These are phyloP conservation scores for Diachrysia chrysitis DNA, from an alignment of 2,888 invertebrate genomes.

Conservation along the genomic window DNA sequence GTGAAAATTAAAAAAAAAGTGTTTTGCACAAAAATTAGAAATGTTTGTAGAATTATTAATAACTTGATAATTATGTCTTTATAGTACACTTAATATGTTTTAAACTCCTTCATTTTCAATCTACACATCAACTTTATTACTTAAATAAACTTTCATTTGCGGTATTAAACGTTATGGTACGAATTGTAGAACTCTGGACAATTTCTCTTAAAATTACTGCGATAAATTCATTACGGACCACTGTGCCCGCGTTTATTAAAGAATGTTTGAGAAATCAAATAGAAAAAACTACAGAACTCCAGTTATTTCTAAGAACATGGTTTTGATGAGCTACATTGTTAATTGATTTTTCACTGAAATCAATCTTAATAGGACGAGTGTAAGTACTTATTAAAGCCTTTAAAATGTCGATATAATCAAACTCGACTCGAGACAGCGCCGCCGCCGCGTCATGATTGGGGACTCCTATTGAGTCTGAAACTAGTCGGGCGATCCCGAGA, in stretches of 20 bases:
- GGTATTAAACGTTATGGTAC: conserved; percentile 10
- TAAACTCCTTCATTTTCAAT: conserved; percentile 1
- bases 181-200: conserved; percentile 28
- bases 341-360: background rate
- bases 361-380: background rate
- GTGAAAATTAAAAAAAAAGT: no score
- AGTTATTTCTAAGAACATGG: background rate
- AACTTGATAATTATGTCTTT: no score
- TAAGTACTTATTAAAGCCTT: no score
- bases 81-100: no score
- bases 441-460: no score
- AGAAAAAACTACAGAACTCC: background rate
- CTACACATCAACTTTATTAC: conserved; percentile 32
- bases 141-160: conserved; percentile 17
- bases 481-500: no score
- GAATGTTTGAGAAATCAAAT: conserved; percentile 36
- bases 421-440: no score
- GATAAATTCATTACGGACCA: conserved; percentile 47
- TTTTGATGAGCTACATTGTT: background rate
- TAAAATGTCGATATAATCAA: no score
- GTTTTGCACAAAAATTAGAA: no score
- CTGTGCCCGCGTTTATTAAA: conserved; percentile 25
- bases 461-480: no score
- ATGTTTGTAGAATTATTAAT: no score
- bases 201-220: conserved; percentile 47